Evolutionary conservation across 1,140 invertebrate species (phyloP).

Genomic region (Brachionus asplanchnoidis): DNA sequence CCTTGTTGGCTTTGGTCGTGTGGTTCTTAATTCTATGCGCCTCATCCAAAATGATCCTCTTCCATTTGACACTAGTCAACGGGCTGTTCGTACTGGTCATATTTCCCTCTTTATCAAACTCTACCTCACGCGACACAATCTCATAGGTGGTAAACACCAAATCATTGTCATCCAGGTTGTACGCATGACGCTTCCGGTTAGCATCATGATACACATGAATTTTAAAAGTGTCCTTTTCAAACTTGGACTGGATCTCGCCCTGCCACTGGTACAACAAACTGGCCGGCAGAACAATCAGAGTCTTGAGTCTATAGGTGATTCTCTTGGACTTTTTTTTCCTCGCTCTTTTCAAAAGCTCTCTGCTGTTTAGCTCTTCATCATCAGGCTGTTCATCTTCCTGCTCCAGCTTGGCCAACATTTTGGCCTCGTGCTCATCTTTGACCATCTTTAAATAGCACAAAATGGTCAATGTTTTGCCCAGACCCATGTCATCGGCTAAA

Average conservation of each 20-base stretch:
- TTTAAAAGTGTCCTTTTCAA: constrained; percentile 62
- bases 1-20: constrained; percentile 68
- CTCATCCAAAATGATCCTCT: constrained; percentile 83
- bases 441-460: constrained; percentile 95
- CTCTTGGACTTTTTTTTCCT: neutral
- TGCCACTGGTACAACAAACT: constrained; percentile 73
- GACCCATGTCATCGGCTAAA: constrained; percentile 96
- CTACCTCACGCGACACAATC: constrained; percentile 92
- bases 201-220: constrained; percentile 74
- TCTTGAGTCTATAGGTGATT: constrained; percentile 51
- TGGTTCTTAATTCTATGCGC: constrained; percentile 83
- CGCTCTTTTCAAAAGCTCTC: neutral
- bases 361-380: constrained; percentile 46
- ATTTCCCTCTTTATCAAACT: constrained; percentile 54
- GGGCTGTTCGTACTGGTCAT: constrained; percentile 69
- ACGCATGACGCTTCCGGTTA: constrained; percentile 63
- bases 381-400: constrained; percentile 66
- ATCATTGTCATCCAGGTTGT: constrained; percentile 63
- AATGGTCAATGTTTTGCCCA: constrained; percentile 98
- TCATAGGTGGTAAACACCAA: constrained; percentile 98
- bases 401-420: neutral
- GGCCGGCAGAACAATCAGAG: constrained; percentile 81
- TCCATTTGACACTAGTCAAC: constrained; percentile 69
- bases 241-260: constrained; percentile 68
- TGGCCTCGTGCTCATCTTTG: constrained; percentile 74